Conservation (phyloP, 1,140 invertebrate species). For the Myzus persicae region DNA sequence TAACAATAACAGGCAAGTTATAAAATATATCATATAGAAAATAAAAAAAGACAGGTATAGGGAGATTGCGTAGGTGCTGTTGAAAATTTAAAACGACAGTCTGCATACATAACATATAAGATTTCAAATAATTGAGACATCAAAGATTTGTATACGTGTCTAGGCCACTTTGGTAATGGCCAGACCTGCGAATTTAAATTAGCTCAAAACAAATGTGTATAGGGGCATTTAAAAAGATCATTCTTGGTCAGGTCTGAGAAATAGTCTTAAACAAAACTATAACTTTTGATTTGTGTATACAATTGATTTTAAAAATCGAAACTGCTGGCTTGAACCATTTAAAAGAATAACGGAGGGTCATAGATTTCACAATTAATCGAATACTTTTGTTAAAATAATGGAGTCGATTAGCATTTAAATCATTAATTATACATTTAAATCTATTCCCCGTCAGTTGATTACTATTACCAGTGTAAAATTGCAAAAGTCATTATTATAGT, state of each 20-base stretch:
- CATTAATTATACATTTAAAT: not conserved
- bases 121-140: not conserved
- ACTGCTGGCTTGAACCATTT: not conserved
- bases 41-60: not conserved
- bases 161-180: not conserved
- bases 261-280: not conserved
- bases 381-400: not conserved
- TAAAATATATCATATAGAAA: not conserved
- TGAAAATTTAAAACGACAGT: not conserved
- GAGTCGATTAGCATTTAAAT: not conserved
- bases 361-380: not conserved
- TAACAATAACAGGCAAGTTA: not conserved
- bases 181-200: not conserved
- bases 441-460: not conserved
- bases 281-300: not conserved
- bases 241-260: not conserved
- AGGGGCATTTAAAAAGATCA: not conserved
- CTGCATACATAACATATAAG: not conserved
- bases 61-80: not conserved
- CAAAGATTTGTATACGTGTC: not conserved
- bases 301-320: not conserved
- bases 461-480: not conserved
- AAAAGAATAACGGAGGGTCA: not conserved
- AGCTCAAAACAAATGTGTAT: not conserved
- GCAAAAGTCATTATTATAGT: not conserved